Conservation (phyloP, 2,797 vertebrate genomes). For the Heteromormyrus szaboi region DNA sequence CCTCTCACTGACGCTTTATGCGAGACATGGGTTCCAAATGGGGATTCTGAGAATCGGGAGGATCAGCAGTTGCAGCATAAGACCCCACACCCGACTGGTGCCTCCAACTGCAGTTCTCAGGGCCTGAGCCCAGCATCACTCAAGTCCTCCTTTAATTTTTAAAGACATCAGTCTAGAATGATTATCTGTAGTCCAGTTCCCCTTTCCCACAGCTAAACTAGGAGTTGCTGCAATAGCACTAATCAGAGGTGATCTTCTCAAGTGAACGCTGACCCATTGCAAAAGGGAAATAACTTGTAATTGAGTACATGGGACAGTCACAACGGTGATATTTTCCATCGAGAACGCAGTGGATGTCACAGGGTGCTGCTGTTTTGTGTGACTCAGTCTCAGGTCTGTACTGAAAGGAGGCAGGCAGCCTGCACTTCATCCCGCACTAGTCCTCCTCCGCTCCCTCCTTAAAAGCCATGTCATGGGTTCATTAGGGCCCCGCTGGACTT, state of each 20-base stretch:
- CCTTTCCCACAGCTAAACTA: background rate
- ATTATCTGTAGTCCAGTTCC: background rate
- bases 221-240: background rate
- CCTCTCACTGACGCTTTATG: background rate
- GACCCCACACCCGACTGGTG: background rate
- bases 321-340: background rate
- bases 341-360: background rate
- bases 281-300: background rate
- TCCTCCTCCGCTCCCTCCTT: background rate
- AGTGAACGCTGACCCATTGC: background rate
- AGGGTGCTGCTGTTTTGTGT: background rate
- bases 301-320: background rate
- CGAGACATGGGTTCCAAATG: background rate
- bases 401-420: background rate
- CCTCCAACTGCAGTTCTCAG: background rate
- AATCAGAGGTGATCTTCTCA: background rate
- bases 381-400: background rate
- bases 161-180: background rate
- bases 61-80: background rate
- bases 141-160: background rate
- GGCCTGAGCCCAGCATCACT: background rate
- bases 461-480: background rate
- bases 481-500: background rate
- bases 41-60: background rate
- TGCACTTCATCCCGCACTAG: background rate